A percentile compares a stretch with the other conserved stretches of the same genome.
Evolutionary conservation across 1,140 invertebrate genomes (phyloP).

Genomic region (Spodoptera litura): DNA sequence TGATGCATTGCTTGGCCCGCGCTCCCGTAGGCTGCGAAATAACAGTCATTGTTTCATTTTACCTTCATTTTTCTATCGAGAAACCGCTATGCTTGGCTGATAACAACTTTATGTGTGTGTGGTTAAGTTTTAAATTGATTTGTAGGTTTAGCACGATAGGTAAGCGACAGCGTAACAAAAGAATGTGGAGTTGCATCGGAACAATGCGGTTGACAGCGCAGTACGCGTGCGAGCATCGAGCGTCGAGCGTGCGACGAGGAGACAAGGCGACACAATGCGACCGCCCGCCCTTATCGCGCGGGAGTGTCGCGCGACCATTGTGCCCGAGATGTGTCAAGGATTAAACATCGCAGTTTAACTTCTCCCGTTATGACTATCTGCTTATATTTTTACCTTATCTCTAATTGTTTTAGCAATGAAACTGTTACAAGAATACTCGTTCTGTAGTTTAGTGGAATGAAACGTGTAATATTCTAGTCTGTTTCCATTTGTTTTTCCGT

Average conservation of each 20-base stretch:
- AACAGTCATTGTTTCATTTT: conserved; percentile 36
- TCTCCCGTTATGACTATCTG: background rate
- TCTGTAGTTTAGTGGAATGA: too few relatives aligned
- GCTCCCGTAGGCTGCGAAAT: background rate
- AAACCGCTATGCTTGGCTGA: background rate
- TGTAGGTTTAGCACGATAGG: background rate
- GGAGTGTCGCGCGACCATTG: conserved; percentile 19
- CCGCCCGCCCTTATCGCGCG: background rate
- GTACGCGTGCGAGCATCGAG: conserved; percentile 3
- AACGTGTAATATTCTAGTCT: too few relatives aligned
- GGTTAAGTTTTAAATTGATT: background rate
- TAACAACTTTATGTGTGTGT: background rate
- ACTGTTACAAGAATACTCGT: too few relatives aligned
- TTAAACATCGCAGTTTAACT: conserved; percentile 15
- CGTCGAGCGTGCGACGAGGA: background rate
- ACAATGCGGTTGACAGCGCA: conserved; percentile 33
- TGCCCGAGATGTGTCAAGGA: conserved; percentile 21
- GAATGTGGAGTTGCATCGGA: conserved; percentile 19
- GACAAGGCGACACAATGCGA: conserved; percentile 30
- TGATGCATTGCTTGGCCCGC: background rate
- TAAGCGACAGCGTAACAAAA: conserved; percentile 21
- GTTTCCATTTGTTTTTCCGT: too few relatives aligned
- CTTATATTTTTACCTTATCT: background rate
- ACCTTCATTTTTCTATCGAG: conserved; percentile 33
- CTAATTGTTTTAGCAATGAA: too few relatives aligned